Evolutionary conservation across 2,888 invertebrate genomes (phyloP).

Genomic region (Eilema griseolum): DNA sequence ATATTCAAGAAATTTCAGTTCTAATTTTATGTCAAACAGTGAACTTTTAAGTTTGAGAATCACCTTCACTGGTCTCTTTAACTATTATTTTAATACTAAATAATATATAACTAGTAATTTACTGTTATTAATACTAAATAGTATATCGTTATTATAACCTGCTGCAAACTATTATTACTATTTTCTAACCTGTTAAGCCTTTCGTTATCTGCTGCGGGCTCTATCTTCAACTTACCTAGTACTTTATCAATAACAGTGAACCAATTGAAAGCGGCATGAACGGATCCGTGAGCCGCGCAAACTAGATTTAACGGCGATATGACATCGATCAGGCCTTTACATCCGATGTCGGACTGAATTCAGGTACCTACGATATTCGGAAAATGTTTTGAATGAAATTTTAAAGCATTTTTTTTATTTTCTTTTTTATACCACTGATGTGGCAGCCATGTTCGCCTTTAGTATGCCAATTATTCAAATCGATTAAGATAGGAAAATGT

Average conservation of each 20-base stretch:
- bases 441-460: no score
- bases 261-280: not conserved
- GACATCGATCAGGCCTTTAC: not conserved
- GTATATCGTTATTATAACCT: not conserved
- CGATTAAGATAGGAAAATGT: no score
- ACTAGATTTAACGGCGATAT: slow-evolving; percentile 11
- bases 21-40: no score
- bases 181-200: not conserved
- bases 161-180: not conserved
- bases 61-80: no score
- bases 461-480: no score
- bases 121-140: not conserved
- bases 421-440: no score
- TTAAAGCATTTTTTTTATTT: no score
- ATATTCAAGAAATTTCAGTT: no score
- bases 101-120: no score
- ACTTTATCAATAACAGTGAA: not conserved
- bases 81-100: no score
- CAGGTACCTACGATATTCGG: slow-evolving; percentile 2
- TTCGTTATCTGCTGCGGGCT: not conserved
- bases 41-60: no score
- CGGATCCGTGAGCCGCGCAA: slow-evolving; percentile 2
- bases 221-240: not conserved
- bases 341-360: not conserved
- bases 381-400: no score